These are phyloP conservation scores for Orestias chungarensis DNA, from an alignment of 2,797 vertebrate genomes.

Conservation along the genomic window DNA sequence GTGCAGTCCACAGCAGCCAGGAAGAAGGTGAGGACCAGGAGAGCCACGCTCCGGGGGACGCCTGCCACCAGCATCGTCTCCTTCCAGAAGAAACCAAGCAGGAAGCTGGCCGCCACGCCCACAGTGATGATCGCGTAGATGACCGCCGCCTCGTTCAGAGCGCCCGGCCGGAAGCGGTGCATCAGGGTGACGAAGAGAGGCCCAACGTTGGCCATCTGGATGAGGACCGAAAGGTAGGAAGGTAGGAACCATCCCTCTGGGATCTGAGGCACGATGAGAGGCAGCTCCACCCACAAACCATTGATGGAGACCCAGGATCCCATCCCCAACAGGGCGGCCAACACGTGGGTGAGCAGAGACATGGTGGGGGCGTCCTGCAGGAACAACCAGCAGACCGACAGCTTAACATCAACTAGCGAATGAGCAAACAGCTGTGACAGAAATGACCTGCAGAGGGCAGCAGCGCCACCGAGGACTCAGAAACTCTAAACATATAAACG, in stretches of 20 bases:
- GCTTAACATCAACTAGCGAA: not conserved
- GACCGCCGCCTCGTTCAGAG: slow-evolving; percentile 70
- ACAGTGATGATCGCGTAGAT: slow-evolving; percentile 78
- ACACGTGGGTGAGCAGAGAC: slow-evolving; percentile 77
- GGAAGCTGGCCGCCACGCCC: slow-evolving; percentile 72
- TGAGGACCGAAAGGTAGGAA: slow-evolving; percentile 85
- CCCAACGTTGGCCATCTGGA: slow-evolving; percentile 86
- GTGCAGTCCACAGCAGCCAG: slow-evolving; percentile 87
- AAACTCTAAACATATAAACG: no score
- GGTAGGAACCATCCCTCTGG: slow-evolving; percentile 87
- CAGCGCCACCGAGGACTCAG: no score
- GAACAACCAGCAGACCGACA: not conserved
- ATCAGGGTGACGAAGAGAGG: slow-evolving; percentile 83
- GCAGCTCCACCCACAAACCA: slow-evolving; percentile 88
- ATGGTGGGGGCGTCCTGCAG: slow-evolving; percentile 55
- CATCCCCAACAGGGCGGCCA: slow-evolving; percentile 82
- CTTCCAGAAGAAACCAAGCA: slow-evolving; percentile 84
- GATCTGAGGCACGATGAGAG: slow-evolving; percentile 78
- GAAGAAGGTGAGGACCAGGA: slow-evolving; percentile 82
- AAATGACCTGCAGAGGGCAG: no score
- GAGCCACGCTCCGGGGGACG: slow-evolving; percentile 70
- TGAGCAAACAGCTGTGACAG: no score
- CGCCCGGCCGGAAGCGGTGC: slow-evolving; percentile 77
- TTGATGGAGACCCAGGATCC: slow-evolving; percentile 90
- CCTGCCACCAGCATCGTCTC: slow-evolving; percentile 56